These are phyloP conservation scores for Nemotelus pantherinus DNA, from an alignment of 2,888 invertebrate genomes.

Conservation along the genomic window DNA sequence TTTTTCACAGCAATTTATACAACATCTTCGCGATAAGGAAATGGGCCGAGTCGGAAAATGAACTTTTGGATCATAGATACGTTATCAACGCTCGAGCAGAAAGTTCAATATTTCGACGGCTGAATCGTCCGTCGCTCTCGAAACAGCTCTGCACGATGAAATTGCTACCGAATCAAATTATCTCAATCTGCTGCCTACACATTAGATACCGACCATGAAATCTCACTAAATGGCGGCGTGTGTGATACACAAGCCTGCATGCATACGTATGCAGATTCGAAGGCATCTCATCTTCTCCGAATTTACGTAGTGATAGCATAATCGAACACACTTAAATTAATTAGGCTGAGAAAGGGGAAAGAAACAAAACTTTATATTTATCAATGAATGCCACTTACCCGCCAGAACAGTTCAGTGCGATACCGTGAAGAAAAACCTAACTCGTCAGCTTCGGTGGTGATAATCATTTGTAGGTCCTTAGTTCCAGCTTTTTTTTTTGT, in stretches of 20 bases:
- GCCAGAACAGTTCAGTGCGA: not conserved
- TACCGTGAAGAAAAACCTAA: too few relatives aligned
- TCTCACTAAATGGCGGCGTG: not conserved
- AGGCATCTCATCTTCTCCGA: not conserved
- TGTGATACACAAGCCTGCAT: too few relatives aligned
- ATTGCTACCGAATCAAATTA: too few relatives aligned
- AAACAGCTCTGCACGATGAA: too few relatives aligned
- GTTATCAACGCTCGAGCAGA: constrained; percentile 11
- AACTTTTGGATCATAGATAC: constrained; percentile 26
- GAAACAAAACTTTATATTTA: not conserved
- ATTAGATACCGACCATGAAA: not conserved
- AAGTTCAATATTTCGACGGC: constrained; percentile 24
- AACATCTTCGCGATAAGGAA: constrained; percentile 8
- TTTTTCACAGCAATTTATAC: not conserved
- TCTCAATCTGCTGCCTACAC: too few relatives aligned
- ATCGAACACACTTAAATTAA: constrained; percentile 18
- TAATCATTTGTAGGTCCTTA: not conserved
- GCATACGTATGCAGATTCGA: too few relatives aligned
- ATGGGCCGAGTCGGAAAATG: constrained; percentile 14
- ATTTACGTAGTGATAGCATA: not conserved
- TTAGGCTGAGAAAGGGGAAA: not conserved
- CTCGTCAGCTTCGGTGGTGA: not conserved
- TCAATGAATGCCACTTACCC: not conserved
- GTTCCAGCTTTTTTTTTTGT: not conserved
- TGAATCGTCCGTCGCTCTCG: not conserved